phyloP scores from a whole-genome alignment of 1,140 invertebrate genomes.

The Cydia splendana region DNA sequence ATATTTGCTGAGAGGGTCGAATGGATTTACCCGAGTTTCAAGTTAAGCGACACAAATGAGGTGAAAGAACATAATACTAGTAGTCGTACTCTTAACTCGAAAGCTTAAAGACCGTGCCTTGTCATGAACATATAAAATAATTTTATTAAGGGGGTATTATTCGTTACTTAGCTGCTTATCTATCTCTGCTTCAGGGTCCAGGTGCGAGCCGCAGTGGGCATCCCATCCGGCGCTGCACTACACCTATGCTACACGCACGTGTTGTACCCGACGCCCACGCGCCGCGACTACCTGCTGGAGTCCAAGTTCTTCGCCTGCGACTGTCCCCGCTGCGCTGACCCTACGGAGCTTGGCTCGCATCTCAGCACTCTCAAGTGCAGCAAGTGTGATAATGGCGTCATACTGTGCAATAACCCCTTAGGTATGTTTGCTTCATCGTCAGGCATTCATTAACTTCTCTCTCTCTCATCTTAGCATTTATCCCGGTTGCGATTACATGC shows the following conservation, averaged over 20 bases:
- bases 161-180: too few species aligned
- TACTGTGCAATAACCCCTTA: constrained; percentile 84
- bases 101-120: too few species aligned
- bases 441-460: neutral
- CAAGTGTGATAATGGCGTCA: constrained; percentile 86
- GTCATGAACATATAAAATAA: too few species aligned
- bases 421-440: constrained; percentile 74
- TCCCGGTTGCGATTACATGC: constrained; percentile 80
- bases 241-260: constrained; percentile 89
- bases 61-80: too few species aligned
- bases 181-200: constrained; percentile 79
- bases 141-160: too few species aligned
- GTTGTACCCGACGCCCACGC: constrained; percentile 86
- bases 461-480: too few species aligned
- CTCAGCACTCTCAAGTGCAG: constrained; percentile 88
- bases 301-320: constrained; percentile 89
- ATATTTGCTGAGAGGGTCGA: too few species aligned
- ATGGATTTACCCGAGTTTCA: too few species aligned
- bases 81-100: too few species aligned
- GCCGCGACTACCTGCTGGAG: constrained; percentile 85
- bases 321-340: constrained; percentile 87
- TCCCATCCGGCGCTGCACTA: constrained; percentile 83
- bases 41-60: too few species aligned
- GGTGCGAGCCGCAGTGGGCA: constrained; percentile 84
- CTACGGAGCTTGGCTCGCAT: constrained; percentile 87